These are phyloP conservation scores for Crypturellus undulatus DNA, from an alignment of 2,113 vertebrate species.

Conservation along the genomic window DNA sequence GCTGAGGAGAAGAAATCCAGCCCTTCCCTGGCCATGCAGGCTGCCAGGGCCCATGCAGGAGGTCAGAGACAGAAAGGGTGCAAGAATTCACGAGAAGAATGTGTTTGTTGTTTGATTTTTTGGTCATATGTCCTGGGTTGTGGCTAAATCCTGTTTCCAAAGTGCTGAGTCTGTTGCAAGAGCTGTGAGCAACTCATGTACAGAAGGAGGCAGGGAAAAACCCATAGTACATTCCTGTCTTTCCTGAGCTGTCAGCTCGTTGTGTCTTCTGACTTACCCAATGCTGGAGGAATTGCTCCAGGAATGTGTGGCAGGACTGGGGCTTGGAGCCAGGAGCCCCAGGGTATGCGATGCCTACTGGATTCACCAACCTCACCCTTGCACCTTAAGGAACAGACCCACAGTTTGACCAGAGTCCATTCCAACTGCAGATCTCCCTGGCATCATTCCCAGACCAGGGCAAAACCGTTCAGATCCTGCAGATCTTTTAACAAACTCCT, in stretches of 20 bases:
- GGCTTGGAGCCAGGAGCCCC: neutral
- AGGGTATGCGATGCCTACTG: rapidly evolving
- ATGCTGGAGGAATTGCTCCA: neutral
- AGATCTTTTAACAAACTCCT: neutral
- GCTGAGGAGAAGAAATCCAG: neutral
- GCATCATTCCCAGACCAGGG: neutral
- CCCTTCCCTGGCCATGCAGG: rapidly evolving
- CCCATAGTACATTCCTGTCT: neutral
- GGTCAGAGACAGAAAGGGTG: neutral
- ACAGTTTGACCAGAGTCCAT: neutral
- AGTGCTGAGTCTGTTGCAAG: neutral
- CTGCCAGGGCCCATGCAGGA: neutral
- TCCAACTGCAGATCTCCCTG: neutral
- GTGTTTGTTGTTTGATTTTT: neutral
- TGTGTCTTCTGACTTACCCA: neutral
- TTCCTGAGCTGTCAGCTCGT: neutral
- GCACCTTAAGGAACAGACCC: neutral
- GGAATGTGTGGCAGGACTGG: rapidly evolving
- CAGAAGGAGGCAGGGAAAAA: neutral
- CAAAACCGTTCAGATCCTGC: neutral
- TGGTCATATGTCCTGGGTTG: neutral
- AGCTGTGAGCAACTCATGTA: neutral
- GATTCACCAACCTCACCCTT: neutral
- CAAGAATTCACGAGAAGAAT: conserved; percentile 7
- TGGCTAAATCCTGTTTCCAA: neutral